Evolutionary conservation across 2,113 vertebrate species (phyloP), one percentile per base, ranked within the genome.

Genomic region (Pongo abelii): DNA sequence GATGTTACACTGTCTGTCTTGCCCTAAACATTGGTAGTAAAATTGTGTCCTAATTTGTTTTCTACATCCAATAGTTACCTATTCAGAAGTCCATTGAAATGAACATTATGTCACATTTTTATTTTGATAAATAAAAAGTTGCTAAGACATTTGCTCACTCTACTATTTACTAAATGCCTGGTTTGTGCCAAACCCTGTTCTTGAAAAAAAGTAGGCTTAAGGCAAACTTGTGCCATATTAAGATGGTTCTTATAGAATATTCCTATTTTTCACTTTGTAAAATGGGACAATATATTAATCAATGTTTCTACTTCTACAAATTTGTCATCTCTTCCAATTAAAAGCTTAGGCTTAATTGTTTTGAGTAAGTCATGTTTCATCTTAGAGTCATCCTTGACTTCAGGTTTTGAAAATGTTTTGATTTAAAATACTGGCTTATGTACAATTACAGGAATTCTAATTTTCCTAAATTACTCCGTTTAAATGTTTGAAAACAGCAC

Each of bases 101-200:
- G 27, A 38, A 55, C 2, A 83, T 40, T 27, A 32, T 59, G 48
- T 90, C 78, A 46, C 0, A 17, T 50, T 74, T 97, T 87, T 64
- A 93, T 92, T 96, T 90, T 78, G 93, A 32, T 84, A 74, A 84
- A 80, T 74, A 84, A 75, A 84, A 86, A 78, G 40, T 91, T 78
- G 35, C 25, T 72, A 55, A 85, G 75, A 83, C 74, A 75, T 35
- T 67, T 4, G 46, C 25, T 87, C 4, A 79, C 35, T 70, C 35
- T 67, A 52, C 25, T 84, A 18, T 75, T 94, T 88, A 72, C 38
- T 84, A 52, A 94, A 10, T 70, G 55, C 43, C 55, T 70, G 46
- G 32, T 17, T 40, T 55, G 14, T 77, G 55, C n/a, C 77, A 17
- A 55, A 75, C 20, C 3, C 35, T 46, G 5, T 78, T 70, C 20